These are phyloP conservation scores for Microctonus aethiopoides DNA, from an alignment of 2,888 invertebrate species.

Conservation along the genomic window DNA sequence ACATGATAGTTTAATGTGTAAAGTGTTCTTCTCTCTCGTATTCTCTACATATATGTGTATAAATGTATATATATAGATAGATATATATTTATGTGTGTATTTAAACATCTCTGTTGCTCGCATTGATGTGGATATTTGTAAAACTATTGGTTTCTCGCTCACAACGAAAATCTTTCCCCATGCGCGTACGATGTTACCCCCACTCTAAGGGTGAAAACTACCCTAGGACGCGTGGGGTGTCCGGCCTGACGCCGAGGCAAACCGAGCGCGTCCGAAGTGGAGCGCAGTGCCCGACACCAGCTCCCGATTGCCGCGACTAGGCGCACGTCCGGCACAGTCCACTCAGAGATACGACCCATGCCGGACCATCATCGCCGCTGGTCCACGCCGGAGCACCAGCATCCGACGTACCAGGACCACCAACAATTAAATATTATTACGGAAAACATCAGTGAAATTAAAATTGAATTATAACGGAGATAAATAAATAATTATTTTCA, in stretches of 20 bases:
- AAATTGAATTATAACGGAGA: neutral
- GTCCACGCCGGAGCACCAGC: constrained; percentile 56
- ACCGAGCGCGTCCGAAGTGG: constrained; percentile 63
- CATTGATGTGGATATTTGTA: neutral
- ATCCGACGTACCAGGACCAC: constrained; percentile 36
- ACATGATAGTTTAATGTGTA: neutral
- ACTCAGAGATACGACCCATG: constrained; percentile 67
- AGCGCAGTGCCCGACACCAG: constrained; percentile 61
- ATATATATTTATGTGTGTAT: too few species aligned
- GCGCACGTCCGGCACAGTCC: constrained; percentile 67
- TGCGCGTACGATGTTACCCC: constrained; percentile 52
- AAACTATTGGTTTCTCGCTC: constrained; percentile 17
- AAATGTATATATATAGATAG: too few species aligned
- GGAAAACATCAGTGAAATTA: constrained; percentile 13
- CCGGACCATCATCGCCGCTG: constrained; percentile 62
- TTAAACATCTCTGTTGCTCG: constrained; percentile 4
- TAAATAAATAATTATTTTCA: neutral
- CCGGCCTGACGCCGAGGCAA: constrained; percentile 54
- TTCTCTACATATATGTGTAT: too few species aligned
- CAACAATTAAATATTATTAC: neutral
- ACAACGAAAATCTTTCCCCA: constrained; percentile 31
- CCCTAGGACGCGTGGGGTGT: constrained; percentile 59
- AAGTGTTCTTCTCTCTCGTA: neutral
- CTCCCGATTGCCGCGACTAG: constrained; percentile 60
- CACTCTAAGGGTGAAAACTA: constrained; percentile 50